phyloP scores from a whole-genome alignment of 2,113 vertebrate genomes.

The Triplophysa siluroides region DNA sequence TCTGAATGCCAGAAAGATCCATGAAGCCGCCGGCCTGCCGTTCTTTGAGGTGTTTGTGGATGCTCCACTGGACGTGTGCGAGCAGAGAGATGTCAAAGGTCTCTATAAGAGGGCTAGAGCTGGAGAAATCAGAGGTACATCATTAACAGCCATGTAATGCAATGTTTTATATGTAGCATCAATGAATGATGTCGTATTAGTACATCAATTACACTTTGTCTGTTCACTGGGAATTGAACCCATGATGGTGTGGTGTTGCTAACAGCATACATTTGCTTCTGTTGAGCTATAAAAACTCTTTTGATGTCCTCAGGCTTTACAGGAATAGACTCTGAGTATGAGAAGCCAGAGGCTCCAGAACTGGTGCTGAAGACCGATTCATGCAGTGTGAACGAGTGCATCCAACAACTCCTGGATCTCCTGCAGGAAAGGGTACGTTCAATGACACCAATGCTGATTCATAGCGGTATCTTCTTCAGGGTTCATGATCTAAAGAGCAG shows the following conservation, averaged over 20 bases:
- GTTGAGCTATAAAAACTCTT: no score
- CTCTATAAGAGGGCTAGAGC: constrained; percentile 96
- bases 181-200: no score
- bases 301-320: constrained; percentile 83
- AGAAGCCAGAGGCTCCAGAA: constrained; percentile 95
- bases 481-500: no score
- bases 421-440: constrained; percentile 88
- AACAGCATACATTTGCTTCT: no score
- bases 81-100: constrained; percentile 95
- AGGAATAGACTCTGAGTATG: constrained; percentile 95
- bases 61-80: constrained; percentile 93
- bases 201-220: no score
- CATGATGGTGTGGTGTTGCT: no score
- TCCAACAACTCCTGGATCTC: constrained; percentile 94
- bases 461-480: no score
- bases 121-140: constrained; percentile 93
- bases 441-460: no score
- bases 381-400: constrained; percentile 92
- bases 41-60: constrained; percentile 99
- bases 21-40: constrained; percentile 90
- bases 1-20: constrained; percentile 90
- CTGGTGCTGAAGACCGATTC: constrained; percentile 96
- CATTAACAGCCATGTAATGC: no score
- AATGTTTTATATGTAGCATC: no score
- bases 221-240: no score